Base-by-base conservation (phyloP, 2,797 vertebrate genomes). In the Eptatretus atami region DNA sequence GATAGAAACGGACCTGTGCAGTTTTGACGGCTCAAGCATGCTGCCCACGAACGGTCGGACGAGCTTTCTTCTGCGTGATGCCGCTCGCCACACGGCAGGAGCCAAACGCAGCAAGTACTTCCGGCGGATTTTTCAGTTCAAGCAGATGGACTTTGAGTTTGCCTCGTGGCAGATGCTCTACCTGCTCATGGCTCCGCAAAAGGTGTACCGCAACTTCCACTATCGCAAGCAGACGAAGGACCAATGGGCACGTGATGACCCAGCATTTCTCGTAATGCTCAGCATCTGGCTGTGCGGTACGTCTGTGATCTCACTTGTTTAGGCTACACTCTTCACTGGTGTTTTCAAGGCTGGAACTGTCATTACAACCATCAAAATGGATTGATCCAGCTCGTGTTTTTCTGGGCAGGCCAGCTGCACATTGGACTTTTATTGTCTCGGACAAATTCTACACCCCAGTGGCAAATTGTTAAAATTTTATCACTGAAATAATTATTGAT, bases 151-250 rank as follows among this genome's bases (percentile, higher is more conserved):
- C 76, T 98, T 98, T 65, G 87, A 98, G 54, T 98, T 95, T 12
- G 90, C 88, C 0, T 12, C 83, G 3, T 98, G 90, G 90, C 90
- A 98, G 75, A 98, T 94, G 90, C 77, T 94, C 6, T 98, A 98
- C 72, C 77, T 94, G 24, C 92, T 98, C 63, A 94, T 86, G 1
- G 93, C 88, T 0, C 90, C 90, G 0, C 90, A 98, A 76, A 81
- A 78, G 67, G 88, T 95, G n/a, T 98, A 95, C 67, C 82, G 90
- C 67, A 96, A 96, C 74, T 98, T 98, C 64, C 90, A 96, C 71
- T 98, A 94, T 74, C 78, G 90, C 65, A 98, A 98, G 70, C 92
- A 98, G 75, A 98, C 87, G 1, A 98, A 98, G 72, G 90, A 98
- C 73, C 90, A 98, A 66, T 96, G 90, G 92, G 92, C 92, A 1